Evolutionary conservation across 2,797 vertebrate genomes (phyloP).

Genomic region (Denticeps clupeoides): DNA sequence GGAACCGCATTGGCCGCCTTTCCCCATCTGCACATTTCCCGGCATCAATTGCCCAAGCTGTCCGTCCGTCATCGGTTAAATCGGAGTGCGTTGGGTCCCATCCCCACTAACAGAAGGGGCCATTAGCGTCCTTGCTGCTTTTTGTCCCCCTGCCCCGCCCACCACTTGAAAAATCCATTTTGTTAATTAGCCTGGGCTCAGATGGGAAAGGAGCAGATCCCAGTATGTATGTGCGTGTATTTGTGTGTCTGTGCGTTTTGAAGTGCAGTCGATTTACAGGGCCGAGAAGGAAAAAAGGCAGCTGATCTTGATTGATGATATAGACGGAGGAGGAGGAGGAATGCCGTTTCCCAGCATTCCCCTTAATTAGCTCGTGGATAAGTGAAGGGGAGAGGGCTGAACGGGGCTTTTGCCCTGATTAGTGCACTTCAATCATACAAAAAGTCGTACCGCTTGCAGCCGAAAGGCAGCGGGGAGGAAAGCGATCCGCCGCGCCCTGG

Average conservation of each 20-base stretch:
- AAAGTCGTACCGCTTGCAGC: no score
- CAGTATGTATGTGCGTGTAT: constrained; percentile 21
- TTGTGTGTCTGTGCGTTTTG: constrained; percentile 5
- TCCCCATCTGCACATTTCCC: constrained; percentile 21
- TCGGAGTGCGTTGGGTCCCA: background rate
- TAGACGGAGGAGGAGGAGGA: constrained; percentile 8
- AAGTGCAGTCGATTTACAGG: constrained; percentile 3
- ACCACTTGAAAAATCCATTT: constrained; percentile 19
- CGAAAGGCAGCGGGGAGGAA: no score
- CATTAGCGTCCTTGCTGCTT: constrained; percentile 1
- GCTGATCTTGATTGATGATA: constrained; percentile 25
- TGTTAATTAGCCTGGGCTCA: constrained; percentile 21
- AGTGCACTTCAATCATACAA: constrained; percentile 12
- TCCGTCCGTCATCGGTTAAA: background rate
- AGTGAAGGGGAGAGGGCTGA: constrained; percentile 11
- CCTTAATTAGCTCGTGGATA: constrained; percentile 30
- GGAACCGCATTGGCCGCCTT: constrained; percentile 26
- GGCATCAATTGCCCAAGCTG: no score
- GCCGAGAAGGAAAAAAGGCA: constrained; percentile 2
- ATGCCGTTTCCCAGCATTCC: constrained; percentile 31
- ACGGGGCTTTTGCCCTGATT: constrained; percentile 28
- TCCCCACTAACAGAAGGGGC: constrained; percentile 6
- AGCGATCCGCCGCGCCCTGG: no score
- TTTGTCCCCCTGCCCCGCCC: background rate
- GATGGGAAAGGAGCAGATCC: background rate